A percentile compares a stretch with the other conserved stretches of the same genome.
phyloP scores from a whole-genome alignment of 2,888 invertebrate species.

The Eubasilissa splendida region DNA sequence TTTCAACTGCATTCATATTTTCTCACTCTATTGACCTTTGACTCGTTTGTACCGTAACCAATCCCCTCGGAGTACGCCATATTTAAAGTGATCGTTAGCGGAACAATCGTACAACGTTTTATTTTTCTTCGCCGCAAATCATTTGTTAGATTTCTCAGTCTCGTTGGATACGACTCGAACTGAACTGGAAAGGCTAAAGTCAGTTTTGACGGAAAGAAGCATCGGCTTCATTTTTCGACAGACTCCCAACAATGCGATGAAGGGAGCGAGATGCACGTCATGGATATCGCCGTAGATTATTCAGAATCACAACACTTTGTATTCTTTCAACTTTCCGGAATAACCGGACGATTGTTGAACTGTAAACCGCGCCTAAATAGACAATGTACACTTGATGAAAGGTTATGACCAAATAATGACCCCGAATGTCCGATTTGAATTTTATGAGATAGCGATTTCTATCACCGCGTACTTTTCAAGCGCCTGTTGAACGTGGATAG shows the following conservation, averaged over 20 bases:
- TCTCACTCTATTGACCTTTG: conserved; percentile 24
- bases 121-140: conserved; percentile 11
- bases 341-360: conserved; percentile 14
- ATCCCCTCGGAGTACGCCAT: background rate
- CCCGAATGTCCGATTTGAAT: conserved; percentile 18
- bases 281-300: background rate
- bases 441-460: conserved; percentile 5
- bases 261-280: conserved; percentile 1
- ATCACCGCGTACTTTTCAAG: conserved; percentile 3
- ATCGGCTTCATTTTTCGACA: conserved; percentile 1
- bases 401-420: conserved; percentile 40
- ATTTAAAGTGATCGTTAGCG: conserved; percentile 28
- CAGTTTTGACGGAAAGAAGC: background rate
- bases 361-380: conserved; percentile 16
- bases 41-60: conserved; percentile 1
- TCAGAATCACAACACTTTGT: background rate
- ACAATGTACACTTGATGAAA: conserved; percentile 33
- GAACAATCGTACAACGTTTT: conserved; percentile 23
- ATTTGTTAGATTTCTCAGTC: conserved; percentile 36
- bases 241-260: background rate
- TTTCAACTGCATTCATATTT: conserved; percentile 13
- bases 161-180: conserved; percentile 22
- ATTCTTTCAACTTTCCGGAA: background rate
- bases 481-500: background rate
- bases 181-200: background rate